A percentile compares a stretch with the other conserved stretches of the same genome.
Evolutionary conservation across 2,113 vertebrate species (phyloP).

Genomic region (Lanius collurio): DNA sequence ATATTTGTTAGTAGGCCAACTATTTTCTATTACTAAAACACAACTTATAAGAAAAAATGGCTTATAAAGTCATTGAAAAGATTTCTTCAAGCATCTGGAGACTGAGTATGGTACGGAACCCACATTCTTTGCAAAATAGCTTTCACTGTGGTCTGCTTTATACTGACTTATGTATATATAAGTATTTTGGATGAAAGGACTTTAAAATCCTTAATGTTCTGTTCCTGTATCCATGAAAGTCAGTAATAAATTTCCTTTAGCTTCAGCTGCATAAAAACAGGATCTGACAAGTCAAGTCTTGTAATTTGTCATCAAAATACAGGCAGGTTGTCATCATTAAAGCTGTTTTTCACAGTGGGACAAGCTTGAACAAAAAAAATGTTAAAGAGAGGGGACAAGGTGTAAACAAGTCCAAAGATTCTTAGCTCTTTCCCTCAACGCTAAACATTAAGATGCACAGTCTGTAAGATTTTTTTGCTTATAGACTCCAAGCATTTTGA

Average conservation of each 20-base stretch:
- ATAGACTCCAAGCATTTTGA: background rate
- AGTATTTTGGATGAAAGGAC: background rate
- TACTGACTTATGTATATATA: background rate
- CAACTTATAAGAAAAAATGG: background rate
- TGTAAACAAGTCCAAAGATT: background rate
- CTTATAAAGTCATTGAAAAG: background rate
- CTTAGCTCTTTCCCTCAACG: background rate
- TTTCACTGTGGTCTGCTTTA: background rate
- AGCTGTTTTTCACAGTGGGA: background rate
- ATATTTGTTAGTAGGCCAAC: background rate
- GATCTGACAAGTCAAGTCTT: background rate
- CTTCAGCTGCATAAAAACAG: background rate
- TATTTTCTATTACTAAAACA: background rate
- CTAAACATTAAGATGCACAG: background rate
- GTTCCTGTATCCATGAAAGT: background rate
- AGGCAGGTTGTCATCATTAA: background rate
- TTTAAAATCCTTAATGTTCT: background rate
- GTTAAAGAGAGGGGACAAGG: background rate
- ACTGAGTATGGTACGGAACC: background rate
- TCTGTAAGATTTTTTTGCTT: background rate
- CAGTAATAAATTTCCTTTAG: background rate
- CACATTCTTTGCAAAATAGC: background rate
- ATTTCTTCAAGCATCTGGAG: background rate
- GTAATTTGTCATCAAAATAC: background rate
- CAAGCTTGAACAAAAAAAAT: background rate